phyloP scores from a whole-genome alignment of 2,113 vertebrate genomes.

The Nicator chloris region DNA sequence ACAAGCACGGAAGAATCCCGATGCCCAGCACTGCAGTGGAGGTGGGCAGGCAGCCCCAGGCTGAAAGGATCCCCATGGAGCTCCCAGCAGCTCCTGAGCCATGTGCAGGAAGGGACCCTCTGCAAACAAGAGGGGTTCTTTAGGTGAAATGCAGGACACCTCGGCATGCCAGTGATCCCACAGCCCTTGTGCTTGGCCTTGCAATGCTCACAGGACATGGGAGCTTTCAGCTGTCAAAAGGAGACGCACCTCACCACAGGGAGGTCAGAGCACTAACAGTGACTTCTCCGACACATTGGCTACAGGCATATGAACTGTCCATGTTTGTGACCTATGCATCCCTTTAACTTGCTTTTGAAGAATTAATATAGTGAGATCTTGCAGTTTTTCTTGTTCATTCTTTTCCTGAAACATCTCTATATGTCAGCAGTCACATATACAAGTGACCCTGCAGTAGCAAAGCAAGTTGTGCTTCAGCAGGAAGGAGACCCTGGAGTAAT shows the following conservation, averaged over 20 bases:
- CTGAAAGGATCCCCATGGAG: not conserved
- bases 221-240: not conserved
- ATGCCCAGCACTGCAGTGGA: not conserved
- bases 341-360: not conserved
- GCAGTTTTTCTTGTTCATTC: not conserved
- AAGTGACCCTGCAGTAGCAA: not conserved
- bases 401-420: not conserved
- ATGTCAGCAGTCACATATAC: not conserved
- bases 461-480: not conserved
- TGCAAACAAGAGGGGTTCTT: not conserved
- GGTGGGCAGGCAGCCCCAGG: not conserved
- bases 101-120: not conserved
- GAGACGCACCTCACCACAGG: not conserved
- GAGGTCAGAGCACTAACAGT: not conserved
- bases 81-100: not conserved
- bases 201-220: accelerated
- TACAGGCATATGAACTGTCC: not conserved
- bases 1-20: accelerated
- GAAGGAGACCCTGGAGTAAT: not conserved
- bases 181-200: not conserved
- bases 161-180: not conserved
- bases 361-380: not conserved
- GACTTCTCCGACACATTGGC: not conserved
- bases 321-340: not conserved
- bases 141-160: not conserved